Evolutionary conservation across 2,113 vertebrate genomes (phyloP).

Genomic region (Paradoxurus hermaphroditus): DNA sequence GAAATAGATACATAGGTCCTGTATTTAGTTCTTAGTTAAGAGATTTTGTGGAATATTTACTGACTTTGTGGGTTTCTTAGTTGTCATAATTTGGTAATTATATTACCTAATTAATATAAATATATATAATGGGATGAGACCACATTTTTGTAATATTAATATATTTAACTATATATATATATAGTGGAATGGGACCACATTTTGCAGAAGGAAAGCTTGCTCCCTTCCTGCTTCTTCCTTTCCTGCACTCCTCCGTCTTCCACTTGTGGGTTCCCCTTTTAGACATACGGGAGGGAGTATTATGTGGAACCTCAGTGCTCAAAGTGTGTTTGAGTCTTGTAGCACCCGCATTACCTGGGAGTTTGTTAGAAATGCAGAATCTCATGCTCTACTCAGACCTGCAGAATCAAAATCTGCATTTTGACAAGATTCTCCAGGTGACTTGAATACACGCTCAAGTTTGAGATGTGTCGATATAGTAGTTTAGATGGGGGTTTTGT

Average conservation of each 20-base stretch:
- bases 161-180: no score
- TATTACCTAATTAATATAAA: no score
- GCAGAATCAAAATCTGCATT: background rate
- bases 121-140: no score
- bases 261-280: background rate
- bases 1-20: background rate
- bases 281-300: background rate
- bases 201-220: background rate
- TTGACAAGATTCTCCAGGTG: background rate
- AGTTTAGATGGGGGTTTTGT: background rate
- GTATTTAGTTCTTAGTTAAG: background rate
- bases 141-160: no score
- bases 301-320: background rate
- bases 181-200: no score
- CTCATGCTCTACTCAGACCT: background rate
- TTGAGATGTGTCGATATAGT: background rate
- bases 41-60: background rate
- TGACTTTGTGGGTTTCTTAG: background rate
- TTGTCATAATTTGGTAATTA: no score
- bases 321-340: background rate
- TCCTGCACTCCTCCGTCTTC: no score
- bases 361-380: background rate
- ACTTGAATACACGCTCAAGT: background rate
- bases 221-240: background rate
- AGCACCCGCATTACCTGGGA: no score